A percentile compares a stretch with the other conserved stretches of the same genome.
phyloP scores from a whole-genome alignment of 2,888 invertebrate species.

The Morpho helenor region DNA sequence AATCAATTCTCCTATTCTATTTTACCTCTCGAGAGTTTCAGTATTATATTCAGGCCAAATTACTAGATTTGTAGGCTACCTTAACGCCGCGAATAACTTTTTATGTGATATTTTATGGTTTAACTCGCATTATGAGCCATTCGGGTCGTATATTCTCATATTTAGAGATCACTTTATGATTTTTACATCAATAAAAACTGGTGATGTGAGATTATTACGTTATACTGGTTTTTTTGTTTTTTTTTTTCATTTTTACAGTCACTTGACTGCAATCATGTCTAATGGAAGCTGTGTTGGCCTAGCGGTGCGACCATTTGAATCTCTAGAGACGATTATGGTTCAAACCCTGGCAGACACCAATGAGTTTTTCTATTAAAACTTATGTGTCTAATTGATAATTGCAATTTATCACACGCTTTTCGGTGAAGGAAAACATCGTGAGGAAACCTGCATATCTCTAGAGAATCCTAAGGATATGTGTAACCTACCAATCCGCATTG shows the following conservation, averaged over 20 bases:
- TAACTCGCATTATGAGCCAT: neutral
- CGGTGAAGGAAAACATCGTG: too few relatives aligned
- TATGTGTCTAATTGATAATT: too few relatives aligned
- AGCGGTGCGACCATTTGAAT: too few relatives aligned
- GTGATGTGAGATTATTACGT: neutral
- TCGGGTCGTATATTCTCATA: neutral
- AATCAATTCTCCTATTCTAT: neutral
- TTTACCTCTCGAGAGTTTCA: neutral
- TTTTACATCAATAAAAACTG: conserved; percentile 4
- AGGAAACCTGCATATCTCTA: too few relatives aligned
- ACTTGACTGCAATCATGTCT: too few relatives aligned
- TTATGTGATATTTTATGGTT: conserved; percentile 9
- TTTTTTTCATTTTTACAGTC: neutral
- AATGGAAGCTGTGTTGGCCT: too few relatives aligned
- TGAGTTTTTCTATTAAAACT: too few relatives aligned
- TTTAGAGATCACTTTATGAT: neutral
- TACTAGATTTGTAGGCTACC: neutral
- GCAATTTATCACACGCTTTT: too few relatives aligned
- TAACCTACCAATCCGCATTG: too few relatives aligned
- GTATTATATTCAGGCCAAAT: neutral
- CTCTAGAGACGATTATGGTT: too few relatives aligned
- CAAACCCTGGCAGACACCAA: too few relatives aligned
- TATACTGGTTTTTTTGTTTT: neutral
- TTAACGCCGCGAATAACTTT: conserved; percentile 3
- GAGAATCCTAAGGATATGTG: too few relatives aligned